Evolutionary conservation across 2,888 invertebrate species (phyloP).

Genomic region (Metacarcinus magister): DNA sequence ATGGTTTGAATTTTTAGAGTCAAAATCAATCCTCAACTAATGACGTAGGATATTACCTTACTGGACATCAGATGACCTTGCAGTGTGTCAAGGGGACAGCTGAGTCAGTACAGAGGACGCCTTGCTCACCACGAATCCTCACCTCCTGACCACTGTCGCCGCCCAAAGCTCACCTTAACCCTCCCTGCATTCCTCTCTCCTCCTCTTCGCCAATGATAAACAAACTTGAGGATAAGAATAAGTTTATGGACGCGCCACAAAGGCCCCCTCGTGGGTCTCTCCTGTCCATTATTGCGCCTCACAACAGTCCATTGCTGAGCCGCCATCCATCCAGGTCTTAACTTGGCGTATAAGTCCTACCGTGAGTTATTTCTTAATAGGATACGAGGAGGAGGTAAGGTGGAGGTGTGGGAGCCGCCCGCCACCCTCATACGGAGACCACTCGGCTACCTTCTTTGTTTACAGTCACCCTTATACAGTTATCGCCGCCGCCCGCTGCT

Average conservation of each 20-base stretch:
- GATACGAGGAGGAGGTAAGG: slow-evolving; percentile 11
- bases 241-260: slow-evolving; percentile 30
- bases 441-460: slow-evolving; percentile 58
- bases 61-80: background rate
- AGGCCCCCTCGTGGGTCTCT: background rate
- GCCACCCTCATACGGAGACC: background rate
- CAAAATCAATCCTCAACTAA: background rate
- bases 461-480: background rate
- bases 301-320: slow-evolving; percentile 21
- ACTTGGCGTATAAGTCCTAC: slow-evolving; percentile 18
- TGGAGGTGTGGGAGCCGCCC: background rate
- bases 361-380: slow-evolving; percentile 39
- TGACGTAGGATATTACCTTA: background rate
- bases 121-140: background rate
- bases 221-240: slow-evolving; percentile 33
- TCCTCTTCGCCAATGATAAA: background rate
- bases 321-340: slow-evolving; percentile 30
- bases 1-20: background rate
- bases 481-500: background rate
- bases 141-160: background rate
- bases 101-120: background rate
- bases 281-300: slow-evolving; percentile 36
- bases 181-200: background rate
- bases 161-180: background rate
- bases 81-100: background rate